These are phyloP conservation scores for Diglossa cyanea DNA, from an alignment of 2,797 vertebrate genomes.

Conservation along the genomic window DNA sequence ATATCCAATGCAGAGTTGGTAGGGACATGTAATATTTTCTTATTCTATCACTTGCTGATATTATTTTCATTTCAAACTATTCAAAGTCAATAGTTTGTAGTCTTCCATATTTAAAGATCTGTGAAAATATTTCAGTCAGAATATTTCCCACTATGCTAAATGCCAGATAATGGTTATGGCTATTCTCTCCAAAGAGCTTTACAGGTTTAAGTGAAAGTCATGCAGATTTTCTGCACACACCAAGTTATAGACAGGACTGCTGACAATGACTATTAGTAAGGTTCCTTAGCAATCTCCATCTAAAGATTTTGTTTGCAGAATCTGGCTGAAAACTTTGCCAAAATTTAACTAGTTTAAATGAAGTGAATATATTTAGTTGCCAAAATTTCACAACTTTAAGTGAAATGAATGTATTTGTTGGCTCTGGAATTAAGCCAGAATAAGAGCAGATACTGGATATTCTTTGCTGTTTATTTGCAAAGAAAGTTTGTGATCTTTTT, in stretches of 20 bases:
- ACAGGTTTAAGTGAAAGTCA: not conserved
- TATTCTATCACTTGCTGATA: not conserved
- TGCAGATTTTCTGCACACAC: not conserved
- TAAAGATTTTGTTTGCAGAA: not conserved
- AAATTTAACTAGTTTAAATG: not conserved
- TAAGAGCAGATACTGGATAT: rapidly evolving
- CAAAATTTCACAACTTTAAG: not conserved
- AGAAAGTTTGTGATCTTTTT: not conserved
- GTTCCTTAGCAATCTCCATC: not conserved
- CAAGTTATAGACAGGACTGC: not conserved
- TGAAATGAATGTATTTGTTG: not conserved
- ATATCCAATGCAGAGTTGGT: not conserved
- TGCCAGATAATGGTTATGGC: not conserved
- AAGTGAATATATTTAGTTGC: not conserved
- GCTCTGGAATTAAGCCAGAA: not conserved
- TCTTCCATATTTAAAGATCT: not conserved
- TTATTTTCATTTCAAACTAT: not conserved
- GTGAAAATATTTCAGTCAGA: not conserved
- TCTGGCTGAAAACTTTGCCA: not conserved
- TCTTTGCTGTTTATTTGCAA: not conserved
- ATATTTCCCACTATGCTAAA: not conserved
- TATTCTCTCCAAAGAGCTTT: not conserved
- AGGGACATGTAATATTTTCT: not conserved
- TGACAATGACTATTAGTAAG: not conserved
- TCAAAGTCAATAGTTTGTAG: not conserved